Conservation (phyloP, 2,113 vertebrate genomes). For the Lophius piscatorius region DNA sequence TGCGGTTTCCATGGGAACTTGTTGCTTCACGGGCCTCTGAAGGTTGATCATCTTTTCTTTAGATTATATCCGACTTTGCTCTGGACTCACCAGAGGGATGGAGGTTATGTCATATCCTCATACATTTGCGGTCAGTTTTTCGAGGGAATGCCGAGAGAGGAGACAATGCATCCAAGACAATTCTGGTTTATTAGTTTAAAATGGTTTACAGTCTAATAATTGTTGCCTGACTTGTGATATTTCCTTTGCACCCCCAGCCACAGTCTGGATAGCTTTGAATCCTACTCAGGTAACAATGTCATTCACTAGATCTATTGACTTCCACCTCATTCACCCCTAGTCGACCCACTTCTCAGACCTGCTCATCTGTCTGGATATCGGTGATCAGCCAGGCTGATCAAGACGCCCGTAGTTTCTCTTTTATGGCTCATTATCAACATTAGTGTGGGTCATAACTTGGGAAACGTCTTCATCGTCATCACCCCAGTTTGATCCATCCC, state of each 20-base stretch:
- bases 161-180: not conserved
- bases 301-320: slow-evolving; percentile 39
- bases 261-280: slow-evolving; percentile 86
- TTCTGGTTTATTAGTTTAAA: not conserved
- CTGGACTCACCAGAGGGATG: too few relatives aligned
- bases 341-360: slow-evolving; percentile 33
- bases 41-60: too few relatives aligned
- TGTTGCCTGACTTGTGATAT: slow-evolving; percentile 67
- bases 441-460: not conserved
- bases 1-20: too few relatives aligned
- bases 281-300: slow-evolving; percentile 80
- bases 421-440: too few relatives aligned
- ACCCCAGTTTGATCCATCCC: slow-evolving; percentile 17
- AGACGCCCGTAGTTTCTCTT: slow-evolving; percentile 17
- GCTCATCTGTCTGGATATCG: slow-evolving; percentile 46
- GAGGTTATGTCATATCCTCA: too few relatives aligned
- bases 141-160: too few relatives aligned
- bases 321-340: slow-evolving; percentile 45
- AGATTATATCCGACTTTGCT: too few relatives aligned
- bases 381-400: slow-evolving; percentile 15
- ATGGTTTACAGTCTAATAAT: not conserved
- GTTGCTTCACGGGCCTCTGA: too few relatives aligned
- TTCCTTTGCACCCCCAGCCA: slow-evolving; percentile 76
- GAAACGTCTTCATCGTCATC: slow-evolving; percentile 1
- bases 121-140: too few relatives aligned